Evolutionary conservation across 2,797 vertebrate genomes (phyloP).

Genomic region (Merluccius polli): DNA sequence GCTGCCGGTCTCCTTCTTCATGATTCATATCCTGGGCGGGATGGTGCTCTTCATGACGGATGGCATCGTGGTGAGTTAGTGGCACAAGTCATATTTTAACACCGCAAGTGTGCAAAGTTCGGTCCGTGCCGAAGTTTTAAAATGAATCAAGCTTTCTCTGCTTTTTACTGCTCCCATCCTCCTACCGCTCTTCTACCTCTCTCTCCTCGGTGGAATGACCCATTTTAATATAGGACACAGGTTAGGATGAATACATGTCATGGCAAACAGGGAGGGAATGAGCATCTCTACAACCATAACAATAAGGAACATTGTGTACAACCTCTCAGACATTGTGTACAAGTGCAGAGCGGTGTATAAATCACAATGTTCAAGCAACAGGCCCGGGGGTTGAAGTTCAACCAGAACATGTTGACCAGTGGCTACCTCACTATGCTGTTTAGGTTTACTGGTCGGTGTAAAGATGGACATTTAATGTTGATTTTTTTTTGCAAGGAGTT

Average conservation of each 20-base stretch:
- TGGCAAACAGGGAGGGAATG: neutral
- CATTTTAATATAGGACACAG: too few relatives aligned
- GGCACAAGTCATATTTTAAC: constrained; percentile 26
- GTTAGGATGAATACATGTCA: neutral
- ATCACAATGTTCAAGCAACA: neutral
- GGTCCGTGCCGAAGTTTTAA: neutral
- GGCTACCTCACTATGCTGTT: neutral
- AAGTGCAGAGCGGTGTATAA: neutral
- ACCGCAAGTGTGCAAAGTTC: neutral
- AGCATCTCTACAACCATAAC: neutral
- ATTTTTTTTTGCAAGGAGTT: neutral
- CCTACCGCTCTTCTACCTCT: neutral
- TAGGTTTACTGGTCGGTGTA: neutral
- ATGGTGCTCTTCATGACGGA: constrained; percentile 96
- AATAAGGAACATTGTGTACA: neutral
- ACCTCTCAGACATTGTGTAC: neutral
- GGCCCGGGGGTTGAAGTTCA: neutral
- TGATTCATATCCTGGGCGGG: constrained; percentile 87
- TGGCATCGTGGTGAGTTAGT: constrained; percentile 87
- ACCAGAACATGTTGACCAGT: neutral
- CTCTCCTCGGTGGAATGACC: neutral
- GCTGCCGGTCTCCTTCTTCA: constrained; percentile 86
- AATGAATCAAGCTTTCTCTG: neutral
- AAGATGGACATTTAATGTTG: neutral
- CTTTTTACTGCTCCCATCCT: neutral